Base-by-base conservation (phyloP, 2,113 vertebrate species). In the Deroptyus accipitrinus region DNA sequence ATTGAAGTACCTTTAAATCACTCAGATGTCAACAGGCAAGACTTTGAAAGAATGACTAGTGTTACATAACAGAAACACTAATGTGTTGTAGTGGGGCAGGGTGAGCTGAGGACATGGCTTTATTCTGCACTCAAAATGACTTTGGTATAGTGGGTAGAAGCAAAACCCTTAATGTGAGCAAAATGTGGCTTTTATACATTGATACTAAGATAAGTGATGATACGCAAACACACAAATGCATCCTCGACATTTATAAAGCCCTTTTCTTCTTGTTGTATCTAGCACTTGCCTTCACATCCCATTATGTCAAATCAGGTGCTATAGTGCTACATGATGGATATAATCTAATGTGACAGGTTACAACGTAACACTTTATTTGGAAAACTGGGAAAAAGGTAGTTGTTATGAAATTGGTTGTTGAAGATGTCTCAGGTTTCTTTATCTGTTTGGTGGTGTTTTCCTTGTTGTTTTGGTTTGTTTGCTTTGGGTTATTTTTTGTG, bases 281-380 rank as follows among this genome's bases (percentile, higher is more conserved):
- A 91, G 92, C 82, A 89, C 54, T 55, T 93, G 41, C 82, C 48
- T 95, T 94, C 83, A 89, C 55, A 90, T 82, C 24, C 25, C 62
- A 92, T 90, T 83, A 80, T 57, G 67, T 88, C 79, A 94, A 85
- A 69, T 66, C 62, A 96, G 91, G 84, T 89, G 79, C 49, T 93
- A 31, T 35, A 73, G 51, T 55, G 42, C 41, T 95, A 67, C 31
- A 17, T 83, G 83, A 94, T 57, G n/a, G 74, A 91, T 93, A 87
- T 83, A 96, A 94, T 86, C 41, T 64, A 88, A 94, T 64, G 22
- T 88, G 89, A 92, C 92, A 95, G 55, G 22, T 66, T 95, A 92
- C 80, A 95, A 75, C 57, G 77, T 86, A 84, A 37, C 70, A 87
- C 35, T 72, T 94, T 96, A 95, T 91, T 91, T 94, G 80, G 70